A percentile compares a stretch with the other conserved stretches of the same genome.
Evolutionary conservation across 2,888 invertebrate species (phyloP).

Genomic region (Aphrophora alni): DNA sequence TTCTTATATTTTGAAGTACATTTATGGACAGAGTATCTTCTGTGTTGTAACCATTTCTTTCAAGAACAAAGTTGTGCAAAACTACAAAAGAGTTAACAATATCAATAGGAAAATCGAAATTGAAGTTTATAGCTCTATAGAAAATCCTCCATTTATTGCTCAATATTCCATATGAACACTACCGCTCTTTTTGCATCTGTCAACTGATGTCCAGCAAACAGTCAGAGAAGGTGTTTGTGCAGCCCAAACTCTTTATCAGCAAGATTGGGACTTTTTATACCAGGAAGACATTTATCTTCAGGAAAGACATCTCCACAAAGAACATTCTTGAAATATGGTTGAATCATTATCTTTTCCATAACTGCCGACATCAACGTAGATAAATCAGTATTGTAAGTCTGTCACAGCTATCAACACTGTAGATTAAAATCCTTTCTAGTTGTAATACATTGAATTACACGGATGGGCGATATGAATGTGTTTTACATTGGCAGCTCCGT

Average conservation of each 20-base stretch:
- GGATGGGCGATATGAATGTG: constrained; percentile 41
- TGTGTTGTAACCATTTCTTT: neutral
- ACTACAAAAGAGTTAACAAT: constrained; percentile 22
- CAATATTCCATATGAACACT: constrained; percentile 52
- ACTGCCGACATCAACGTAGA: constrained; percentile 47
- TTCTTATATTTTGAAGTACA: neutral
- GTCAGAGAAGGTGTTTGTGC: constrained; percentile 44
- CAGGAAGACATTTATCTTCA: constrained; percentile 36
- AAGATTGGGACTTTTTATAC: constrained; percentile 40
- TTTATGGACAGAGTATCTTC: neutral
- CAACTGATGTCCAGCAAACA: constrained; percentile 45
- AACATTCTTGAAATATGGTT: constrained; percentile 45
- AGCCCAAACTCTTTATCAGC: constrained; percentile 51
- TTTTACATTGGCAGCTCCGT: constrained; percentile 7
- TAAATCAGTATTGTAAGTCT: constrained; percentile 24
- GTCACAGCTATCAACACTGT: constrained; percentile 42
- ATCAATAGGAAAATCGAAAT: constrained; percentile 42
- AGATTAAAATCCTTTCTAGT: constrained; percentile 41
- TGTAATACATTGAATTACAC: constrained; percentile 38
- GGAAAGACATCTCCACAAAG: constrained; percentile 47
- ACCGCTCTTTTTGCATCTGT: constrained; percentile 43
- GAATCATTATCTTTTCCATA: constrained; percentile 54
- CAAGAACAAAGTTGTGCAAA: neutral
- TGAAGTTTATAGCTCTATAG: constrained; percentile 44
- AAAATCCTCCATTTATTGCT: constrained; percentile 53